A percentile compares a stretch with the other conserved stretches of the same genome.
Evolutionary conservation across 2,113 vertebrate species (phyloP).

Genomic region (Heteronetta atricapilla): DNA sequence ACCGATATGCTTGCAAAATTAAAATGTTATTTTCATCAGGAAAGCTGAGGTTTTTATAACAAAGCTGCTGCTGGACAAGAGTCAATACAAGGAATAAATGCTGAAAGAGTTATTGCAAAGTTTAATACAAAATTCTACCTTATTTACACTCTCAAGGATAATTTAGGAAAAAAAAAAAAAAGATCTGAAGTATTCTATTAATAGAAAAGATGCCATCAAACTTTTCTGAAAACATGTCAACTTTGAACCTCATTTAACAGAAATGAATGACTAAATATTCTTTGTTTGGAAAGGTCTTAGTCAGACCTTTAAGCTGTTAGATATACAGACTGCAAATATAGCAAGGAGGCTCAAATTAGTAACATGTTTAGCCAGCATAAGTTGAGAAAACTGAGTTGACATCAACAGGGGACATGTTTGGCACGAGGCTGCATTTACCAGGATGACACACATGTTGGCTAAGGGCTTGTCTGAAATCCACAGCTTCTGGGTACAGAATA

Average conservation of each 20-base stretch:
- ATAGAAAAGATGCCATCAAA: not conserved
- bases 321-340: not conserved
- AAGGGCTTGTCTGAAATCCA: not conserved
- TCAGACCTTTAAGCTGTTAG: not conserved
- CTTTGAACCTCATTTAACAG: not conserved
- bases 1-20: not conserved
- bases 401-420: fast-evolving
- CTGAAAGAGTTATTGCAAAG: not conserved
- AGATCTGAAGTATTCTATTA: not conserved
- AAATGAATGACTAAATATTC: not conserved
- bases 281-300: not conserved
- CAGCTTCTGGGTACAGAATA: not conserved
- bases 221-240: not conserved
- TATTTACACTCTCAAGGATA: not conserved
- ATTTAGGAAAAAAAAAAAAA: not conserved
- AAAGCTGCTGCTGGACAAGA: not conserved
- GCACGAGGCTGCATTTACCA: not conserved
- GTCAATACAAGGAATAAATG: not conserved
- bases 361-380: not conserved
- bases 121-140: not conserved
- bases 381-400: not conserved
- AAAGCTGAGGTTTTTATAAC: not conserved
- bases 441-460: not conserved
- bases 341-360: not conserved
- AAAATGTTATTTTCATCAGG: not conserved